Conservation (phyloP, 2,888 invertebrate genomes). For the Polydesmus complanatus region DNA sequence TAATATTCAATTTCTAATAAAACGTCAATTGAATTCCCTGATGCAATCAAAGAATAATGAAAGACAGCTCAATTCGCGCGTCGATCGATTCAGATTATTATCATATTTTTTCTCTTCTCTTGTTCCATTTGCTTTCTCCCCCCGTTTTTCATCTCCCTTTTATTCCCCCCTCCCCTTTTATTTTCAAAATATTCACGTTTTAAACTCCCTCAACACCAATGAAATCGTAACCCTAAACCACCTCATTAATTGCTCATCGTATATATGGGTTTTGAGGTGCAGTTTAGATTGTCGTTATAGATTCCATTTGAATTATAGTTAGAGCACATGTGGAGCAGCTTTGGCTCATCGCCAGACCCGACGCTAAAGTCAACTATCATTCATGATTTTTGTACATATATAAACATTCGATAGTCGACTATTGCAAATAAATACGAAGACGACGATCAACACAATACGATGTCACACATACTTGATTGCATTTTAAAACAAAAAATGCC, state of each 20-base stretch:
- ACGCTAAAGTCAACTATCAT: neutral
- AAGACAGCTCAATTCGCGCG: neutral
- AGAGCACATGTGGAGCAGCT: neutral
- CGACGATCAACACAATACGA: neutral
- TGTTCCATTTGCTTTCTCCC: no score
- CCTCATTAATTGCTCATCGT: neutral
- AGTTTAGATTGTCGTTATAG: neutral
- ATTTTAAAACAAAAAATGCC: neutral
- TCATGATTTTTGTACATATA: neutral
- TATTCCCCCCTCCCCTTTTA: no score
- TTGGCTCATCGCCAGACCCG: neutral
- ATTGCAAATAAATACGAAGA: neutral
- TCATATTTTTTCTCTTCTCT: neutral
- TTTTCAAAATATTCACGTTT: neutral
- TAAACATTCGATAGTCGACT: neutral
- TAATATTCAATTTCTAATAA: neutral
- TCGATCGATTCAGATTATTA: neutral
- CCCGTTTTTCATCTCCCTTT: no score
- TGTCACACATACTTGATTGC: neutral
- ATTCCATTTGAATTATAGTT: neutral
- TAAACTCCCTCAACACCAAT: neutral
- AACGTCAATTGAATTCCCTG: neutral
- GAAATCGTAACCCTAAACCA: neutral
- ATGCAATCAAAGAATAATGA: neutral
- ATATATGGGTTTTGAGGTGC: neutral